Base-by-base conservation (phyloP, 1,140 invertebrate genomes). In the Drosophila kikkawai region DNA sequence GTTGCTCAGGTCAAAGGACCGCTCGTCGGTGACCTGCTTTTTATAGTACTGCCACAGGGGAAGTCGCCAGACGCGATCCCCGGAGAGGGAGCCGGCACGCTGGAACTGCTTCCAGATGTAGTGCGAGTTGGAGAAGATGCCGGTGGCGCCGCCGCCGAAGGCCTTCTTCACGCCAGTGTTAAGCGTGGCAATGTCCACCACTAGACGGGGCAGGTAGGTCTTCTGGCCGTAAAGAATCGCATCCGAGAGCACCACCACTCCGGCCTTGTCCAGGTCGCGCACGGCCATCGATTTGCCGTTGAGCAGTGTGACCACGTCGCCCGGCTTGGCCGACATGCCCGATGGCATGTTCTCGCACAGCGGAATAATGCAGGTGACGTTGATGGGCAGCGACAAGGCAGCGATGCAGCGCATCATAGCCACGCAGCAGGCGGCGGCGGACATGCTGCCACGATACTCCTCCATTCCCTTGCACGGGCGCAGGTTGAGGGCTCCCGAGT, bases 221-320 rank as follows among this genome's bases (percentile, higher is more conserved):
- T 94, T 93, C 41, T 95, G 93, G 19, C 96, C 96, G 91, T 98
- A 98, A 69, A 95, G 95, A 7, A 99, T 93, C 4, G 97, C 97
- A 93, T 99, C 98, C 9, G 97, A 97, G 17, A 99, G 94, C 58
- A 99, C 96, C 2, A 99, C 94, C 39, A 98, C 94, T 1, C 98
- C 98, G 91, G 98, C 98, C 47, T 97, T 97, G 93, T 98, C 97
- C 13, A 98, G 98, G 84, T 98, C 98, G 77, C 98, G 97, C 6
- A 98, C 94, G 39, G 96, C 95, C 84, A 98, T 97, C 4, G 96
- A 96, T 91, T 97, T 98, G 13, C 97, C 97, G 91, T 97, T 98
- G 93, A 96, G 96, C 26, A 96, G 96, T n/a, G 93, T 94, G 1
- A 98, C 95, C 1, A 98, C 95, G 92, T 98, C 98, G 17, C 97